Conservation (phyloP, 2,888 invertebrate species). For the Lepidochitona cinerea region DNA sequence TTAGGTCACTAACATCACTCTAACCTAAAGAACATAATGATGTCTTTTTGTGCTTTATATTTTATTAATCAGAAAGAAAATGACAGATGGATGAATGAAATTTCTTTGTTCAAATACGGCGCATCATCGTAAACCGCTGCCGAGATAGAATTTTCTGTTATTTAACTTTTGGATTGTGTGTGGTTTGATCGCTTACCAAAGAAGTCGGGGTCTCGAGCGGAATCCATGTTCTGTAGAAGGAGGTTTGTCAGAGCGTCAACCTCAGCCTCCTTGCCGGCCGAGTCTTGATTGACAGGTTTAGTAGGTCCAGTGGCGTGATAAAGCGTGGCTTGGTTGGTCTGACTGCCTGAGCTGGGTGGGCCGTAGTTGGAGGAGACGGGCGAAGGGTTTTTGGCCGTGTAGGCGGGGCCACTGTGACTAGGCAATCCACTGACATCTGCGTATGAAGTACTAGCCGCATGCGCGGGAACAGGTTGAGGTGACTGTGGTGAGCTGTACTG, state of each 20-base stretch:
- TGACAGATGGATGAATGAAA: no score
- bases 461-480: neutral
- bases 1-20: no score
- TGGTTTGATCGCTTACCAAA: slow-evolving; percentile 77
- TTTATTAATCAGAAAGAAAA: no score
- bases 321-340: neutral
- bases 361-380: neutral
- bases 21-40: no score
- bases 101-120: no score
- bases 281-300: neutral
- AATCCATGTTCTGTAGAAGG: slow-evolving; percentile 85
- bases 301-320: neutral
- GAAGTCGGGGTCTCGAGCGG: slow-evolving; percentile 76
- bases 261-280: slow-evolving; percentile 80
- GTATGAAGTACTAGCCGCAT: neutral
- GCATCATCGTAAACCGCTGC: no score
- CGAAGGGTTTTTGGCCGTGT: neutral
- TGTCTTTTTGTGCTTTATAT: no score
- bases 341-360: neutral
- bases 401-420: neutral
- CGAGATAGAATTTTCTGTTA: no score
- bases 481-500: neutral
- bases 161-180: no score
- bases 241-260: slow-evolving; percentile 92
- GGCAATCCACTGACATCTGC: slow-evolving; percentile 3